Conservation (phyloP, 2,113 vertebrate genomes). For the Willisornis vidua region DNA sequence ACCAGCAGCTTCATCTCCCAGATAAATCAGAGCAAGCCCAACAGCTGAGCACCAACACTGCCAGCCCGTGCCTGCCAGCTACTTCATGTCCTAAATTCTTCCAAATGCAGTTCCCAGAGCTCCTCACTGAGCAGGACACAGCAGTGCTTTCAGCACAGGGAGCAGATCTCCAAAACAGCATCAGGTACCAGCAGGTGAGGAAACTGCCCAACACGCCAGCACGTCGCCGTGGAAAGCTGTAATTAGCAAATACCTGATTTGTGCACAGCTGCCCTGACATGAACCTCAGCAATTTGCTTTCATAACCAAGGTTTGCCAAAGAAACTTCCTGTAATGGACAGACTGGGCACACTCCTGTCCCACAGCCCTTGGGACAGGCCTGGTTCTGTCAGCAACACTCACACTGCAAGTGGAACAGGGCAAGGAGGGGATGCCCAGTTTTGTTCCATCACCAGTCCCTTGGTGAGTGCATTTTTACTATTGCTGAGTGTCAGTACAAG, state of each 20-base stretch:
- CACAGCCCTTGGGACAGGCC: neutral
- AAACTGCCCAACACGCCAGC: neutral
- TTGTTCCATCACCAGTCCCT: neutral
- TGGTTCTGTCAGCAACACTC: neutral
- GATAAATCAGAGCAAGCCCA: slow-evolving; percentile 30
- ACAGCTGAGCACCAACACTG: slow-evolving; percentile 18
- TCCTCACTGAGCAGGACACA: neutral
- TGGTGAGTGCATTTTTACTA: neutral
- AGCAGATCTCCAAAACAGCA: neutral
- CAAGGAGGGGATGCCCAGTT: neutral
- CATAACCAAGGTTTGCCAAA: neutral
- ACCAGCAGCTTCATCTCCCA: slow-evolving; percentile 31
- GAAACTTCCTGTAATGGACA: neutral
- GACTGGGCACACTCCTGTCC: neutral
- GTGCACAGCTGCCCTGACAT: neutral
- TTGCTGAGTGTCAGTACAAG: neutral
- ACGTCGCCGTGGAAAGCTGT: neutral
- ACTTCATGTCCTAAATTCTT: slow-evolving; percentile 52
- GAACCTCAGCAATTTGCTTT: neutral
- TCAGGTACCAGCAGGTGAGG: neutral
- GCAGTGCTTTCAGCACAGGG: neutral
- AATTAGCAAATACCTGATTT: slow-evolving; percentile 9
- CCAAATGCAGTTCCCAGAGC: neutral
- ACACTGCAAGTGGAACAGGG: neutral
- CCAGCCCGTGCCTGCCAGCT: slow-evolving; percentile 55